A percentile compares a stretch with the other conserved stretches of the same genome.
Conservation (phyloP, 1,140 invertebrate species). For the Bombyx mandarina region DNA sequence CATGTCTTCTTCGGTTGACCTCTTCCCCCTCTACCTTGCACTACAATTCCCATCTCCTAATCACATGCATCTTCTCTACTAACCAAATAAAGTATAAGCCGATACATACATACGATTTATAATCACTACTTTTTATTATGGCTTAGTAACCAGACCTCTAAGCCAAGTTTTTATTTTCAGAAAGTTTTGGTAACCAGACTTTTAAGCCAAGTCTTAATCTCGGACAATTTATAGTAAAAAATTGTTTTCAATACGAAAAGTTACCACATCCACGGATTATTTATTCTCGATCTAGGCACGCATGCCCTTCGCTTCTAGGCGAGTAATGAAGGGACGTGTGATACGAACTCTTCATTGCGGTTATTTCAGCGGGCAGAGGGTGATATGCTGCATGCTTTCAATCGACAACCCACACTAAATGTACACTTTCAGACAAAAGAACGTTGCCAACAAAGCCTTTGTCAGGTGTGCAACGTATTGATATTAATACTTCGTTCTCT, state of each 20-base stretch:
- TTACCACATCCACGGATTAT: constrained; percentile 23
- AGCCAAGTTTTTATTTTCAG: not conserved
- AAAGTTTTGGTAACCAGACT: not conserved
- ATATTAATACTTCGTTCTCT: too few relatives aligned
- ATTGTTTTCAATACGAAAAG: not conserved
- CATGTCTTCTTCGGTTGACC: too few relatives aligned
- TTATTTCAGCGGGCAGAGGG: constrained; percentile 27
- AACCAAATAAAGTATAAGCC: too few relatives aligned
- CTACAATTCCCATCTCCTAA: too few relatives aligned
- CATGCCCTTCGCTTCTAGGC: constrained; percentile 48
- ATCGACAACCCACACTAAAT: too few relatives aligned
- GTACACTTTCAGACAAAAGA: too few relatives aligned
- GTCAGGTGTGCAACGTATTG: too few relatives aligned
- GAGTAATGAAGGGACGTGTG: constrained; percentile 62
- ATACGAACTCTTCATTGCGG: constrained; percentile 54
- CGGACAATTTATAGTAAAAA: not conserved
- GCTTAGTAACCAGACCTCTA: not conserved
- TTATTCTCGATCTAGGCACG: constrained; percentile 7
- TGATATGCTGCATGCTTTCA: not conserved
- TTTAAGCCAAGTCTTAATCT: not conserved
- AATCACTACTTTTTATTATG: too few relatives aligned
- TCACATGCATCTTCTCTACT: too few relatives aligned
- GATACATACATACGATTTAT: too few relatives aligned
- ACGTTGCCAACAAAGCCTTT: too few relatives aligned
- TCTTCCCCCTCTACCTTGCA: too few relatives aligned